Evolutionary conservation across 2,888 invertebrate genomes (phyloP).

Genomic region (Cyaniris semiargus): DNA sequence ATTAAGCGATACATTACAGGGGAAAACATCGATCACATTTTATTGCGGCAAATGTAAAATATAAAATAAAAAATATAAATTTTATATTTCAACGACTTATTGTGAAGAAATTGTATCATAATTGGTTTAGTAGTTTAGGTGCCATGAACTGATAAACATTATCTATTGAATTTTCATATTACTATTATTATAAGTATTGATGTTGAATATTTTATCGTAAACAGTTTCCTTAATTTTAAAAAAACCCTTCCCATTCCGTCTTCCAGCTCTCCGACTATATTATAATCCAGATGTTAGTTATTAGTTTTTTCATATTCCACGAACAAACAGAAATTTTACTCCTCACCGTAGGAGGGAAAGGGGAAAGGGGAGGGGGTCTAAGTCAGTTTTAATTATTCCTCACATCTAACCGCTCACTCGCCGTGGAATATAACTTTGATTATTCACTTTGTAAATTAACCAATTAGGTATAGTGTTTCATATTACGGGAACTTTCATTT

Average conservation of each 20-base stretch:
- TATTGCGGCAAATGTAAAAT: too few species aligned
- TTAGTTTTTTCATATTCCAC: constrained; percentile 50
- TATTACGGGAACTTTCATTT: not conserved
- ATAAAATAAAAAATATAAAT: too few species aligned
- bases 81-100: too few species aligned
- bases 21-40: too few species aligned
- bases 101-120: too few species aligned
- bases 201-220: too few species aligned
- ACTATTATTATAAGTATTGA: too few species aligned
- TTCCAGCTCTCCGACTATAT: constrained; percentile 48
- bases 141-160: too few species aligned
- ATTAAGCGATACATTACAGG: too few species aligned
- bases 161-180: too few species aligned
- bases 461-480: not conserved
- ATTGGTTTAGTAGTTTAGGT: too few species aligned
- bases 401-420: constrained; percentile 46
- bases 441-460: constrained; percentile 22
- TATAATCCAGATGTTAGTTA: constrained; percentile 57
- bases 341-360: constrained; percentile 41
- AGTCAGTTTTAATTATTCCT: constrained; percentile 65
- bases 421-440: constrained; percentile 28
- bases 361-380: constrained; percentile 48
- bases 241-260: not conserved
- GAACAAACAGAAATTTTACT: constrained; percentile 52
- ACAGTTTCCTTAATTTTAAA: too few species aligned